phyloP scores from a whole-genome alignment of 1,140 invertebrate species.

The Bombus waltoni region DNA sequence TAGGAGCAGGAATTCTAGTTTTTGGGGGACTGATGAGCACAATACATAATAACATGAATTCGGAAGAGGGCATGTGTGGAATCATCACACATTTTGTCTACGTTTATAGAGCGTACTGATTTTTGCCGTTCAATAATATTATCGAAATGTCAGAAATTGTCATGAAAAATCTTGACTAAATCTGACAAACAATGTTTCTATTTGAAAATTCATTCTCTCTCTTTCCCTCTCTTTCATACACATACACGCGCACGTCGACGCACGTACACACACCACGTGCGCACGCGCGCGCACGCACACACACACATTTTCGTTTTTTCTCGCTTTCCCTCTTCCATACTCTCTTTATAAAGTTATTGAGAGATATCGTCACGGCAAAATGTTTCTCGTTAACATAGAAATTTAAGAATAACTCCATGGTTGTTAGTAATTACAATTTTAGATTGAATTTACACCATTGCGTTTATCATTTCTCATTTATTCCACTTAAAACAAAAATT shows the following conservation, averaged over 20 bases:
- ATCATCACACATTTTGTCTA: conserved; percentile 68
- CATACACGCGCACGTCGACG: neutral
- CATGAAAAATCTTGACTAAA: conserved; percentile 63
- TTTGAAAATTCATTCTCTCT: conserved; percentile 53
- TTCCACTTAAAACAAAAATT: conserved; percentile 53
- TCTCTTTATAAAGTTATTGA: conserved; percentile 28
- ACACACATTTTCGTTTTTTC: too few species aligned
- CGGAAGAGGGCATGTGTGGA: conserved; percentile 71
- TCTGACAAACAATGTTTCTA: conserved; percentile 28
- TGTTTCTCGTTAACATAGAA: neutral
- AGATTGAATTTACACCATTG: conserved; percentile 36
- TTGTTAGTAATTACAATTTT: conserved; percentile 11
- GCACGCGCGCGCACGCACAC: too few species aligned
- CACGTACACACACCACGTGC: too few species aligned
- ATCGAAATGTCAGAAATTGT: conserved; percentile 66
- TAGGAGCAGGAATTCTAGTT: neutral
- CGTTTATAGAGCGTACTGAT: conserved; percentile 74
- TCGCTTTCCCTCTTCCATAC: neutral
- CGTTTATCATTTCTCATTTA: conserved; percentile 36
- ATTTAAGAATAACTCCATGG: conserved; percentile 11
- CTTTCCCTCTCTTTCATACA: too few species aligned
- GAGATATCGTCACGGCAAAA: conserved; percentile 49
- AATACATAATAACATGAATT: conserved; percentile 70
- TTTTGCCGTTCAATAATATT: conserved; percentile 76
- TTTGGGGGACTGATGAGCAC: conserved; percentile 46